Conservation (phyloP, 2,113 vertebrate genomes). For the Cygnus atratus region DNA sequence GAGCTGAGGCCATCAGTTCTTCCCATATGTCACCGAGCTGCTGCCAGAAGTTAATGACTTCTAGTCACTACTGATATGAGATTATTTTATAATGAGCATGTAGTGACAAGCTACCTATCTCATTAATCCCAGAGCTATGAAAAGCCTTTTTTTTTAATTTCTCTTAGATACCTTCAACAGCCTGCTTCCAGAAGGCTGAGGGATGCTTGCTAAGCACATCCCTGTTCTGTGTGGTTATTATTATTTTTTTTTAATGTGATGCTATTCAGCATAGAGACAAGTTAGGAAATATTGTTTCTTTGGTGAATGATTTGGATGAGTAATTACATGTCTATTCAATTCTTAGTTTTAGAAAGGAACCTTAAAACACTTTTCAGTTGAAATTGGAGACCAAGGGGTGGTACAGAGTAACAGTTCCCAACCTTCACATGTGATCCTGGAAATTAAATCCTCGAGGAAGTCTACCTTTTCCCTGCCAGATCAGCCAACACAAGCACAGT, state of each 20-base stretch:
- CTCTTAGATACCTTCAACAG: background rate
- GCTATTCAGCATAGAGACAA: background rate
- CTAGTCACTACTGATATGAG: background rate
- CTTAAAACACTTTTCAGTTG: background rate
- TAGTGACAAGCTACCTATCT: background rate
- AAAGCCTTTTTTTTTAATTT: background rate
- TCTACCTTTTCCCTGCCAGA: background rate
- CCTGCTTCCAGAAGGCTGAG: background rate
- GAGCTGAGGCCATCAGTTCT: background rate
- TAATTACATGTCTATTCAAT: background rate
- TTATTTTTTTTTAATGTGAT: background rate
- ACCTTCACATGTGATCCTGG: background rate
- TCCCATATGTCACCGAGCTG: background rate
- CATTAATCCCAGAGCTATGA: background rate
- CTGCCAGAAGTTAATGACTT: slow-evolving; percentile 15
- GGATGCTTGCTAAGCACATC: background rate
- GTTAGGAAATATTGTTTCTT: background rate
- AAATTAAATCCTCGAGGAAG: background rate
- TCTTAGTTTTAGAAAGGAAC: background rate
- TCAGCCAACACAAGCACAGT: background rate
- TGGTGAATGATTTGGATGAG: background rate
- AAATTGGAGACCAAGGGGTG: background rate
- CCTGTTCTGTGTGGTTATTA: background rate
- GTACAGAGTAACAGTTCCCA: background rate
- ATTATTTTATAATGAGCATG: background rate